Evolutionary conservation across 2,797 vertebrate species (phyloP), one percentile per base, ranked within the genome.

Genomic region (Danio albolineatus): DNA sequence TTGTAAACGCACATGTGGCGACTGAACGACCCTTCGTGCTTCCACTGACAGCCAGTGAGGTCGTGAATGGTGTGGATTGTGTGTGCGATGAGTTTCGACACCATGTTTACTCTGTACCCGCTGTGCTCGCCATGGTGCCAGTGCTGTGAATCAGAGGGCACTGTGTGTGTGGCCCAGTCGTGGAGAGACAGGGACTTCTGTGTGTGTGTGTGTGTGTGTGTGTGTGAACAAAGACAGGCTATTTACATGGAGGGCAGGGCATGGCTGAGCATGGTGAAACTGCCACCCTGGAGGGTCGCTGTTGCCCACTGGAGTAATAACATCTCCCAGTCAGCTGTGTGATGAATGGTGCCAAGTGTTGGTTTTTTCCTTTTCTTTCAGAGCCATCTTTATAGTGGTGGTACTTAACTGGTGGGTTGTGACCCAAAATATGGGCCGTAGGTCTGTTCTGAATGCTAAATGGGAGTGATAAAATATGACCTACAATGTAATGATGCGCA

Each of bases 121-220:
- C 70, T 80, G 79, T 81, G 71, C 80, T 65, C 73, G 64, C 49
- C 49, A 39, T 76, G 82, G 74, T 83, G 79, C 83, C 83, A 83
- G 57, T 38, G 6, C 54, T 57, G 73, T 65, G 72, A 62, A 84
- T 82, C 82, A 83, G 78, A 85, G 72, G 84, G 67, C 71, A 65
- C 76, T 72, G 74, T 85, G 84, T 87, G 84, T 85, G 83, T 82
- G 84, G 75, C 78, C 78, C 41, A 54, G 10, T 57, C 73, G 48
- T 81, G 17, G 13, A 67, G 39, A 78, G 72, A 73, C 54, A 54
- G 77, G 16, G 48, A 56, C n/a, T 21, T n/a, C 19, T 48, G 72
- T 80, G 48, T 72, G 38, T 75, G 36, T 28, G 28, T 28, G 28
- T 28, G 28, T 28, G 28, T 28, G 28, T 28, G 28, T 28, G 28